Evolutionary conservation across 2,113 vertebrate species (phyloP), one percentile per base, ranked within the genome.

Genomic region (Platysternon megacephalum): DNA sequence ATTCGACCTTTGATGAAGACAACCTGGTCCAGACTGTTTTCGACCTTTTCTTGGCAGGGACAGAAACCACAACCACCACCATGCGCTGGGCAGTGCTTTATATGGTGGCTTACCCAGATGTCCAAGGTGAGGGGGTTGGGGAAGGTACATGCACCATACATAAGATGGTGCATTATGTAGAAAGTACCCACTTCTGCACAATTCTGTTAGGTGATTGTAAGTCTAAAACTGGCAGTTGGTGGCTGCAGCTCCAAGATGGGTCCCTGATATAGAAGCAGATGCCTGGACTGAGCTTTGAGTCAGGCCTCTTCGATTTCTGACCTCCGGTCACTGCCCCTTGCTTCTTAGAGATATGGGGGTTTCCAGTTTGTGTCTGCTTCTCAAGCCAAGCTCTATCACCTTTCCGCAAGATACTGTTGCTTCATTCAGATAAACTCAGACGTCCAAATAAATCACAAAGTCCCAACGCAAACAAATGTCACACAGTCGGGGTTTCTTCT

Each of bases 1-100:
- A 93, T 19, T 91, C 98, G 3, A 97, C 96, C 2, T 98, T 98
- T 52, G 96, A 93, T 7, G 98, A 98, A 89, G 97, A 98, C 4
- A 98, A 98, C 86, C 92, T 99, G 97, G 65, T 97, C 4, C 81
- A 96, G 51, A 90, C 97, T 53, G 95, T 98, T 76, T 93, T 93
- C 2, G 98, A 98, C 81, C 97, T 99, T 72, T 98, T 98, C 92
- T 80, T 98, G 0, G 98, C 98, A 65, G 98, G 98, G 89, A 98
- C 97, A 1, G 98, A 98, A 88, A 98, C 98, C 17, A 98, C 94
- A 2, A 89, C 98, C 56, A 98, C 97, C 48, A 98, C 98, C 4
- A 80, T 98, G 86, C 79, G 61, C 89, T 98, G 98, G 98, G 98
- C 90, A 4, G 92, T 99, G 56, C 95, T 98, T 53, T 97, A 87